These are phyloP conservation scores for Drosophila falleni DNA, from an alignment of 2,888 invertebrate species.

Conservation along the genomic window DNA sequence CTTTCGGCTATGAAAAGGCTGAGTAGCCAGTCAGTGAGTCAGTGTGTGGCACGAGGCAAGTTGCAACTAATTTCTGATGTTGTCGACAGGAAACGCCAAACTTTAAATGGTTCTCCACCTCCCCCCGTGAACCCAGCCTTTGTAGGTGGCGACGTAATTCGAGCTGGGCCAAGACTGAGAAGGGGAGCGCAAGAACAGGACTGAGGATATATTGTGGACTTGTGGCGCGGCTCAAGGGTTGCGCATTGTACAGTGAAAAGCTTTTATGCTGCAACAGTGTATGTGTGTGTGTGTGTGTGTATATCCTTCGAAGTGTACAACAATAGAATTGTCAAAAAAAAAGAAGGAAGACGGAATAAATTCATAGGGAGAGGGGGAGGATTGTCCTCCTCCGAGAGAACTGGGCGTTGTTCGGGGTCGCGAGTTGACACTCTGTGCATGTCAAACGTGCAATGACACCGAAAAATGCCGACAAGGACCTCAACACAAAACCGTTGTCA, in stretches of 20 bases:
- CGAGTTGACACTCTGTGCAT: constrained; percentile 69
- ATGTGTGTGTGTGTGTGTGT: constrained; percentile 20
- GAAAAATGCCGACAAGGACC: constrained; percentile 43
- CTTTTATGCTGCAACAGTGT: constrained; percentile 33
- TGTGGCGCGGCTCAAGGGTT: constrained; percentile 44
- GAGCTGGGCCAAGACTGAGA: constrained; percentile 15
- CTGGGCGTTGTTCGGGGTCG: constrained; percentile 46
- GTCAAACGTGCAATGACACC: constrained; percentile 73
- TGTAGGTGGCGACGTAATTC: constrained; percentile 11
- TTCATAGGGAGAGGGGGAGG: too few species aligned
- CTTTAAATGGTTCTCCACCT: constrained; percentile 44
- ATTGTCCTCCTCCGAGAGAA: constrained; percentile 1
- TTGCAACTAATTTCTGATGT: constrained; percentile 49
- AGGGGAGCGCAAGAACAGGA: neutral
- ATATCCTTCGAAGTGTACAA: constrained; percentile 28
- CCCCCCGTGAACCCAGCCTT: neutral
- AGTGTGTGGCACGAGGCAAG: constrained; percentile 10
- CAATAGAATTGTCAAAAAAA: constrained; percentile 52
- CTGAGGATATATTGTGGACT: constrained; percentile 17
- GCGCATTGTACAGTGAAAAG: constrained; percentile 49
- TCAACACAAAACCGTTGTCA: constrained; percentile 52
- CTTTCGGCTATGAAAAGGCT: neutral
- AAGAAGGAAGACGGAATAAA: constrained; percentile 10
- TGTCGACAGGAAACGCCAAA: constrained; percentile 49
- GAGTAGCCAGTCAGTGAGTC: constrained; percentile 3